Percentiles rank a stretch among this genome's conserved stretches.
Conservation (phyloP, 2,888 invertebrate species). For the Epistrophe grossulariae region DNA sequence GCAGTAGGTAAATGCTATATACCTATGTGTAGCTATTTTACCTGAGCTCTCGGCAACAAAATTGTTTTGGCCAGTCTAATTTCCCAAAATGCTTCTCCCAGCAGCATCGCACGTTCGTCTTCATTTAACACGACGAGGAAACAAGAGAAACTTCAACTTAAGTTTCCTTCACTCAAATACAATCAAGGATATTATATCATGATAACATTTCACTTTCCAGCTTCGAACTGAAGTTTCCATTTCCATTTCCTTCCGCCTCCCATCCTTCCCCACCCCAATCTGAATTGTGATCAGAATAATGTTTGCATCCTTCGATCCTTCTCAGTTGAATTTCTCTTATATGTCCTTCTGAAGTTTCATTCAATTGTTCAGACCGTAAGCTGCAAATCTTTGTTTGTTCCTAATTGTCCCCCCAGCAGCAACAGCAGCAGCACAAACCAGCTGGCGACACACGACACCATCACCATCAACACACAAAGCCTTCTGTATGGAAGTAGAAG, state of each 20-base stretch:
- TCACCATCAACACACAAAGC: slow-evolving; percentile 1
- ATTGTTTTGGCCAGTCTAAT: not conserved
- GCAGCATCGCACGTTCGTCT: slow-evolving; percentile 12
- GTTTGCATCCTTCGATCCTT: slow-evolving; percentile 35
- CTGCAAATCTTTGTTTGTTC: slow-evolving; percentile 60
- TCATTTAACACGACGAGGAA: slow-evolving; percentile 10
- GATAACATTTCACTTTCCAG: slow-evolving; percentile 66
- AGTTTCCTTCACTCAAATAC: slow-evolving; percentile 36
- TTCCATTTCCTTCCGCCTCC: not conserved
- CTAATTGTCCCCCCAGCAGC: slow-evolving; percentile 54
- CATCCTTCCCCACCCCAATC: not conserved
- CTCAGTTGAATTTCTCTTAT: not conserved
- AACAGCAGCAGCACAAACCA: too few species aligned
- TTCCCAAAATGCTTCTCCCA: not conserved
- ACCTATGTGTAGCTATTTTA: not conserved
- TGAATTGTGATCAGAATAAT: slow-evolving; percentile 46
- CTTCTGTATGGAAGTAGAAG: not conserved
- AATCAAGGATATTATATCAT: slow-evolving; percentile 63
- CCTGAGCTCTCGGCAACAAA: not conserved
- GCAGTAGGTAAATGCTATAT: slow-evolving; percentile 10
- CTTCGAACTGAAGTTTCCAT: slow-evolving; percentile 38
- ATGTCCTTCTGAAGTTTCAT: slow-evolving; percentile 34
- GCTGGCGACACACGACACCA: not conserved
- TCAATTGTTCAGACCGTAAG: slow-evolving; percentile 62
- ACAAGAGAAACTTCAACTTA: not conserved